Base-by-base conservation (phyloP, 2,797 vertebrate species). In the Allochrocebus solatus region DNA sequence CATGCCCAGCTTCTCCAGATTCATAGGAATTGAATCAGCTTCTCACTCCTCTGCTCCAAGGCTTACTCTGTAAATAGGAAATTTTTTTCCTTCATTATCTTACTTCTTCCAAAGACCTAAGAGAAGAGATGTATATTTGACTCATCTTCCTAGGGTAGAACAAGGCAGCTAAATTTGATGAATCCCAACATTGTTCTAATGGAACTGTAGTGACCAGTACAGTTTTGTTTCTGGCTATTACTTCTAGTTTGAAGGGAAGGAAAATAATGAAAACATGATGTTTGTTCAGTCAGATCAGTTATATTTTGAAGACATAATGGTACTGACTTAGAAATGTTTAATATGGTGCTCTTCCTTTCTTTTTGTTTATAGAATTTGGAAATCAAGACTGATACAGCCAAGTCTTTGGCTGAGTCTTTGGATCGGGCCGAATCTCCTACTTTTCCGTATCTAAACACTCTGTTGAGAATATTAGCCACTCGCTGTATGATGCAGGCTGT, bases 401-500 rank as follows among this genome's bases (percentile, higher is more conserved):
- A 99, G 96, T 99, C 99, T 16, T 98, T 99, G 96, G 99, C 99
- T 1, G 99, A 99, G 95, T 99, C 99, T 19, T 98, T 99, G 39
- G 99, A 99, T 91, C 98, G 75, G 91, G 99, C 99, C 2, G 99
- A 98, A 88, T 99, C 99, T 90, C 98, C 99, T 4, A 88, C 98
- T 7, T 99, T 99, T 95, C 99, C 99, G 0, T 99, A 99, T 97
- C 99, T 99, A 50, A 99, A 99, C 97, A 99, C 99, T 0, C 98
- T 99, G 3, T 97, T 99, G 97, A 99, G 99, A 95, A 99, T 99
- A 98, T 98, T 99, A 97, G 98, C 99, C 93, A 99, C 99, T 57
- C 99, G 99, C 93, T 99, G 99, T 98, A 99, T 99, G 99, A 99
- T 99, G 99, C 99, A 99, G 98, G 99, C 99, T 0, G 99, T 99